phyloP scores from a whole-genome alignment of 2,113 vertebrate genomes.

The Pterocles gutturalis region DNA sequence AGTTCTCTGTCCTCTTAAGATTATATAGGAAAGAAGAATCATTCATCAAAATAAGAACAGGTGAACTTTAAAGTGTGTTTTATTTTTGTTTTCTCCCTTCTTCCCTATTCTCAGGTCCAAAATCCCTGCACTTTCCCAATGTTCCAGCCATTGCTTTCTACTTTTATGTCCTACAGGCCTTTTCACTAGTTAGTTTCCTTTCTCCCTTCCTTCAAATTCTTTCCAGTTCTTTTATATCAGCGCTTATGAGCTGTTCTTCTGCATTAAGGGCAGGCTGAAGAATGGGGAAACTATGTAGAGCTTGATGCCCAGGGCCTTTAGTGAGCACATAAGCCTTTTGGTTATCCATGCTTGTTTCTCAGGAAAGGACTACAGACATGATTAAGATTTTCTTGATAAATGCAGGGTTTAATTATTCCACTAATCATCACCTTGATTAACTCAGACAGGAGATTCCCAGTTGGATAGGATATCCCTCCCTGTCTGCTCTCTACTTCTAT shows the following conservation, averaged over 20 bases:
- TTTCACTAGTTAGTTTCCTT: background rate
- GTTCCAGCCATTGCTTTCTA: background rate
- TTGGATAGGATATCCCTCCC: background rate
- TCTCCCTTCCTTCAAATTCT: background rate
- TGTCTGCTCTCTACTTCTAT: background rate
- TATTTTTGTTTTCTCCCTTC: background rate
- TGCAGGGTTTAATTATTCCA: background rate
- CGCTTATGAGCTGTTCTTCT: background rate
- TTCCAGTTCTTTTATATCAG: background rate
- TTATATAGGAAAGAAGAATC: background rate
- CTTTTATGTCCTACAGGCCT: background rate
- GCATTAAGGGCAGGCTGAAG: background rate
- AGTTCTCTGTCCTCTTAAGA: background rate
- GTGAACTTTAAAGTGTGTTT: background rate
- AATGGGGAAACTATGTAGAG: background rate
- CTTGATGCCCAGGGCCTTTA: background rate
- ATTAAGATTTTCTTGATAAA: background rate
- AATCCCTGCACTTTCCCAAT: background rate
- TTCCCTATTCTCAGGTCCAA: background rate
- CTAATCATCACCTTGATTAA: background rate
- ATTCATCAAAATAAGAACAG: background rate
- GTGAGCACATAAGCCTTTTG: background rate
- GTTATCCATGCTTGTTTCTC: background rate
- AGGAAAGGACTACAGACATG: background rate
- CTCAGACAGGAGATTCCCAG: background rate